phyloP scores from a whole-genome alignment of 2,797 vertebrate species.

The Balearica regulorum region DNA sequence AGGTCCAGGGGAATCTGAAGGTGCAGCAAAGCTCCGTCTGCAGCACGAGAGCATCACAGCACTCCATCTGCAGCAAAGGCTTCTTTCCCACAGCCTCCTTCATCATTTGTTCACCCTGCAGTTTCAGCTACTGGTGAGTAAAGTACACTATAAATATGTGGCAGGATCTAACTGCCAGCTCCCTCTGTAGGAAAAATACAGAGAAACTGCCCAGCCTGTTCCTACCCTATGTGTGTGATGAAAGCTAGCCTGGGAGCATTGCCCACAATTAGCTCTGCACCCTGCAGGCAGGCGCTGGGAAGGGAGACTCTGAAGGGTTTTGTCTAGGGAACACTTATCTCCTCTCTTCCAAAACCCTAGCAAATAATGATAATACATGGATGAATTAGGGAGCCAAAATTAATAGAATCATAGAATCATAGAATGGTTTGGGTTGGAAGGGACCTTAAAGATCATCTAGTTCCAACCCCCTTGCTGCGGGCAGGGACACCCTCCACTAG shows the following conservation, averaged over 20 bases:
- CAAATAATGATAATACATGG: not conserved
- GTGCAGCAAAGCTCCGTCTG: accelerated
- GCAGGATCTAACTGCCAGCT: not conserved
- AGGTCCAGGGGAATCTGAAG: not conserved
- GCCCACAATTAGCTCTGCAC: not conserved
- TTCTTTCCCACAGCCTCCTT: not conserved
- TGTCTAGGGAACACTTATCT: not conserved
- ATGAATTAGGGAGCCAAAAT: not conserved
- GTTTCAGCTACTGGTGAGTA: not conserved
- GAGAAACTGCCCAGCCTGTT: not conserved
- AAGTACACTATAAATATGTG: accelerated
- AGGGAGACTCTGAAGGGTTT: not conserved
- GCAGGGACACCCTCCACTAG: too few species aligned
- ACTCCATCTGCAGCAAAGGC: not conserved
- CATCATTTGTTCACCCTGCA: accelerated
- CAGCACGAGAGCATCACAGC: not conserved
- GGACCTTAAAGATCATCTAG: too few species aligned
- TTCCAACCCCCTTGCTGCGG: too few species aligned
- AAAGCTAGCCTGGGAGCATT: accelerated
- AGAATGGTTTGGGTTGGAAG: too few species aligned
- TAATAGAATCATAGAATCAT: too few species aligned
- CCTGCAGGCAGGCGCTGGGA: not conserved
- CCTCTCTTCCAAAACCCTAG: not conserved
- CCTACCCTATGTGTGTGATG: not conserved
- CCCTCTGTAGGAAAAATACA: not conserved